phyloP scores from a whole-genome alignment of 2,888 invertebrate genomes.

The Busseola fusca region DNA sequence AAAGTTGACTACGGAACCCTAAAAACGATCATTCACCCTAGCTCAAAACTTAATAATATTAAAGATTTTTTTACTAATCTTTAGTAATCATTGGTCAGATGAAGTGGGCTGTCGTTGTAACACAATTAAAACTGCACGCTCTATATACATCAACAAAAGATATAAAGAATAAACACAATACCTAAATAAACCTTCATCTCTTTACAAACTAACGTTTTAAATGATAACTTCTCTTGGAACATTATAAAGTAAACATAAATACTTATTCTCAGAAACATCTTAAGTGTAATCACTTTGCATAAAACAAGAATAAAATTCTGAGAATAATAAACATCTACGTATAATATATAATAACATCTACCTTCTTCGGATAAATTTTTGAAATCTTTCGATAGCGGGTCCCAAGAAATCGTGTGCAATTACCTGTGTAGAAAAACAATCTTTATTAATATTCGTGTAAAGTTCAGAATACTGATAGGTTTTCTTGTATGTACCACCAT shows the following conservation, averaged over 20 bases:
- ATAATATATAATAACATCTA: slow-evolving; percentile 20
- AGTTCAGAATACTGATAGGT: slow-evolving; percentile 26
- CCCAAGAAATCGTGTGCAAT: slow-evolving; percentile 51
- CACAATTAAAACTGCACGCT: no score
- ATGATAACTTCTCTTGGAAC: neutral
- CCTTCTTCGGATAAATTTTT: slow-evolving; percentile 41
- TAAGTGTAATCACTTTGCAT: neutral
- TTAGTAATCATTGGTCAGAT: no score
- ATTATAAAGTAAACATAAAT: neutral
- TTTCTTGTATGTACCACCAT: slow-evolving; percentile 63
- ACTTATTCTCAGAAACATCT: slow-evolving; percentile 3
- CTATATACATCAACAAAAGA: neutral
- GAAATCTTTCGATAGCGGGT: slow-evolving; percentile 36
- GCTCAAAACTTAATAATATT: no score
- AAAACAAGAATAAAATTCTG: neutral
- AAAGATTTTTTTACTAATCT: no score
- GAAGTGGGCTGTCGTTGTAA: no score
- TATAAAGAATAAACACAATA: neutral
- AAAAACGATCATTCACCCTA: no score
- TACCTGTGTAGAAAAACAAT: slow-evolving; percentile 66
- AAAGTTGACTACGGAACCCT: no score
- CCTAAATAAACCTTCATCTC: neutral
- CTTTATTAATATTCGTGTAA: slow-evolving; percentile 36
- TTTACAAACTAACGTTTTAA: neutral
- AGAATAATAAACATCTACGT: slow-evolving; percentile 3